Evolutionary conservation across 2,113 vertebrate genomes (phyloP), one percentile per base, ranked within the genome.

Genomic region (Toxotes chatareus): DNA sequence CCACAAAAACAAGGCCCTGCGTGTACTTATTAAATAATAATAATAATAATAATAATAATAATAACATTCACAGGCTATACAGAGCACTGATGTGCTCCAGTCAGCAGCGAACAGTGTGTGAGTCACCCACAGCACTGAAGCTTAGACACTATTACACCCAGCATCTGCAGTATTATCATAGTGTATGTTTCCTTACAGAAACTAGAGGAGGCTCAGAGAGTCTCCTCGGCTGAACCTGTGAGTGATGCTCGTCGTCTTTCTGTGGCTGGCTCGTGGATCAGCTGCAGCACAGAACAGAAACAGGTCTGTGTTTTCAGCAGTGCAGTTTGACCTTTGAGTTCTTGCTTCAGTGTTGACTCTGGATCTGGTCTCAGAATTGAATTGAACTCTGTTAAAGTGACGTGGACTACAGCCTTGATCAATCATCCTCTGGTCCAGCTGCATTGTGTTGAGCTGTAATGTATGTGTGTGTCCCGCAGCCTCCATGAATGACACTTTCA

Each of bases 401-500:
- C 19, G 7, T 1, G 6, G 32, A 63, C 69, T 7, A 44, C 44
- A 68, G 32, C 49, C 14, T 57, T 65, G 11, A 32, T 60, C 32
- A 11, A 59, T 49, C 11, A 60, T 34, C 51, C 21, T 27, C 27
- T 27, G 4, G 36, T 65, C 38, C 21, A 12, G 11, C 53, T 55
- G 47, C 14, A 47, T n/a, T 51, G 31, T 68, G 75, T 73, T 32
- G 21, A 59, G 63, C 10, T 49, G 27, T 32, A 38, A 62, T 63
- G 56, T 73, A 64, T 69, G 27, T 57, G 2, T 17, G 23, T n/a
- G 21, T 27, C 42, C 79, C 73, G 21, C 3, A 0, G 61, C 61
- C 65, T 81, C 44, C 34, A 12, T 53, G 61, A 76, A 79, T 61
- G 66, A 72, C 74, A 67, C 38, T 59, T 82, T 68, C 46, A 68